phyloP scores from a whole-genome alignment of 2,888 invertebrate genomes.

The Caenorhabditis sp. region DNA sequence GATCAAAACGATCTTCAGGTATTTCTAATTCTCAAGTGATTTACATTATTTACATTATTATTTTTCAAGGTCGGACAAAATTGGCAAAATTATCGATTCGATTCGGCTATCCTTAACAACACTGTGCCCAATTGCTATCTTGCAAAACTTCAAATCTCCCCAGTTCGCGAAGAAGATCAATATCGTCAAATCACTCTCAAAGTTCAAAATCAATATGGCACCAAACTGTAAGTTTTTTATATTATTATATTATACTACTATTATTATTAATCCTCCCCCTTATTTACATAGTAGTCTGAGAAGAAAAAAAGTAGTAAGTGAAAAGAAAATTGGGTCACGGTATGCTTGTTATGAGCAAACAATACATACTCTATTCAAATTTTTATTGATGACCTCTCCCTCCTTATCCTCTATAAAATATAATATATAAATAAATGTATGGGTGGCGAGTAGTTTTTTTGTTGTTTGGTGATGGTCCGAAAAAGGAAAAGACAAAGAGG shows the following conservation, averaged over 20 bases:
- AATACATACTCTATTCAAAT: conserved; percentile 1
- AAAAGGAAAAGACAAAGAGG: background rate
- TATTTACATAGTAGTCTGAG: background rate
- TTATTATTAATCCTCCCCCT: background rate
- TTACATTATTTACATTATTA: no score
- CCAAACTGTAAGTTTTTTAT: conserved; percentile 49
- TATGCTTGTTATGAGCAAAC: background rate
- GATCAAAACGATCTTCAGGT: conserved; percentile 68
- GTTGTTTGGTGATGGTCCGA: background rate
- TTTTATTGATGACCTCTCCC: conserved; percentile 1
- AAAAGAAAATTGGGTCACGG: background rate
- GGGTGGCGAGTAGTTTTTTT: background rate
- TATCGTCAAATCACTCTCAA: conserved; percentile 64
- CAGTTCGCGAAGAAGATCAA: conserved; percentile 67
- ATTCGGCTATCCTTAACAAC: conserved; percentile 64
- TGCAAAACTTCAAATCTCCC: conserved; percentile 63
- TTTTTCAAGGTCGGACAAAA: conserved; percentile 62
- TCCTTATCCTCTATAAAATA: background rate
- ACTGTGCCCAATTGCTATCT: conserved; percentile 68
- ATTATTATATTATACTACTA: conserved; percentile 1
- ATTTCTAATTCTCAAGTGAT: background rate
- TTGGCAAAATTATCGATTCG: conserved; percentile 70
- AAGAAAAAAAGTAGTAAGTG: background rate
- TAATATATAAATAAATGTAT: background rate
- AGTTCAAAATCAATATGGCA: conserved; percentile 64